Evolutionary conservation across 2,888 invertebrate species (phyloP).

Genomic region (Baronia brevicornis): DNA sequence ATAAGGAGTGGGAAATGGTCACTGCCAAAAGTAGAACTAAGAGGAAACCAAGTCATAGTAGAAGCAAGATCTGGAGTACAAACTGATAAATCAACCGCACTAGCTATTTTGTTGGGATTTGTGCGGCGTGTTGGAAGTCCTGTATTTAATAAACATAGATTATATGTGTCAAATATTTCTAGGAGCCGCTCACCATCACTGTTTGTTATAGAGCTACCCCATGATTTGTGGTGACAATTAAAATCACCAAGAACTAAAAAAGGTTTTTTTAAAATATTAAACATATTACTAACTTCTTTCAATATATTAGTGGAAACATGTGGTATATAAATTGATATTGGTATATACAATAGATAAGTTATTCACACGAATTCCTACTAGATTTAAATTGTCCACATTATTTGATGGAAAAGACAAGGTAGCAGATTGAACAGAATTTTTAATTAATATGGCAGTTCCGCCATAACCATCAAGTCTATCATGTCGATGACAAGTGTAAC

Average conservation of each 20-base stretch:
- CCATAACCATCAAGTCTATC: conserved; percentile 14
- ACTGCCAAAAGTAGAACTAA: too few relatives aligned
- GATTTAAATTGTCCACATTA: background rate
- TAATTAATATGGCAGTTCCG: conserved; percentile 8
- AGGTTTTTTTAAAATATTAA: conserved; percentile 2
- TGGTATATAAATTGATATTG: conserved; percentile 9
- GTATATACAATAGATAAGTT: background rate
- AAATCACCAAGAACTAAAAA: conserved; percentile 9
- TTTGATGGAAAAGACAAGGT: conserved; percentile 3
- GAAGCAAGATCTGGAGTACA: too few relatives aligned
- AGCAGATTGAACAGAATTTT: conserved; percentile 4
- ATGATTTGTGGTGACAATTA: conserved; percentile 6
- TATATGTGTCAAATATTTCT: conserved; percentile 3
- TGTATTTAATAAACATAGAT: conserved; percentile 8
- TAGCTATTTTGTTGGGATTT: too few relatives aligned
- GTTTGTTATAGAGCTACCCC: conserved; percentile 6
- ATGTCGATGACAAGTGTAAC: conserved; percentile 21
- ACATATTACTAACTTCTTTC: conserved; percentile 2
- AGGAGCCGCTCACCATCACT: background rate
- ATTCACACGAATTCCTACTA: background rate
- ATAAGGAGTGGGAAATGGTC: too few relatives aligned
- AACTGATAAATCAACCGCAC: too few relatives aligned
- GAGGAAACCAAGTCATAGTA: too few relatives aligned
- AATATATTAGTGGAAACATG: background rate
- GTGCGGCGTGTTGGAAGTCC: conserved; percentile 7